phyloP scores from a whole-genome alignment of 2,113 vertebrate species.

The Alosa alosa region DNA sequence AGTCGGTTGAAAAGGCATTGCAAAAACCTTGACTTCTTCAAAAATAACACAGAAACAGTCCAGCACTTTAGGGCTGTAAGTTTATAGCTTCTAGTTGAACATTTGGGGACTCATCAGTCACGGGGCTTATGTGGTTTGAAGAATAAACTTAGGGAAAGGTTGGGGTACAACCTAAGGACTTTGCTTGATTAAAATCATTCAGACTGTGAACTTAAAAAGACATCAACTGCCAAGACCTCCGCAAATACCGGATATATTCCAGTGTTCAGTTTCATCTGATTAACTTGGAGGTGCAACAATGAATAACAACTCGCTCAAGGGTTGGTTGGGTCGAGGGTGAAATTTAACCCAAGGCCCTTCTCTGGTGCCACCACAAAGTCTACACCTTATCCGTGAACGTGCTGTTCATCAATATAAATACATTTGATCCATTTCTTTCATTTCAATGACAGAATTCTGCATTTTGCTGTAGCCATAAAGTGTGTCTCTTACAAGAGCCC shows the following conservation, averaged over 20 bases:
- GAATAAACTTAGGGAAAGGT: not conserved
- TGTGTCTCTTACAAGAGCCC: not conserved
- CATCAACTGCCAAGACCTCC: not conserved
- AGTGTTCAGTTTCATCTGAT: not conserved
- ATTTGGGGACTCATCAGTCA: not conserved
- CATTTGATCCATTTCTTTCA: not conserved
- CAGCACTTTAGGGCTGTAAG: not conserved
- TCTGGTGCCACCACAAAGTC: not conserved
- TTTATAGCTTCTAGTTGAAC: not conserved
- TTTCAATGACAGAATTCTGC: not conserved
- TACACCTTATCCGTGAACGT: not conserved
- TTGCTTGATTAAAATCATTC: constrained; percentile 2
- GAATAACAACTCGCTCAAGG: not conserved
- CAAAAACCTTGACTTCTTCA: not conserved
- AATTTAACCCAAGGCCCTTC: not conserved
- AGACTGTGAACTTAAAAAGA: not conserved
- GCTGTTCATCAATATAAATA: not conserved
- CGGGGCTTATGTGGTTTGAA: not conserved
- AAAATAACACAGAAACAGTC: not conserved
- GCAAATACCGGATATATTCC: not conserved
- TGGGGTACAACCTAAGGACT: not conserved
- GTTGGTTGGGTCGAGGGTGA: not conserved
- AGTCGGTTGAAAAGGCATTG: not conserved
- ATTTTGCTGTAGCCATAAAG: not conserved
- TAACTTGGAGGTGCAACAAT: not conserved